Evolutionary conservation across 2,888 invertebrate genomes (phyloP).

Genomic region (Mythimna pallens): DNA sequence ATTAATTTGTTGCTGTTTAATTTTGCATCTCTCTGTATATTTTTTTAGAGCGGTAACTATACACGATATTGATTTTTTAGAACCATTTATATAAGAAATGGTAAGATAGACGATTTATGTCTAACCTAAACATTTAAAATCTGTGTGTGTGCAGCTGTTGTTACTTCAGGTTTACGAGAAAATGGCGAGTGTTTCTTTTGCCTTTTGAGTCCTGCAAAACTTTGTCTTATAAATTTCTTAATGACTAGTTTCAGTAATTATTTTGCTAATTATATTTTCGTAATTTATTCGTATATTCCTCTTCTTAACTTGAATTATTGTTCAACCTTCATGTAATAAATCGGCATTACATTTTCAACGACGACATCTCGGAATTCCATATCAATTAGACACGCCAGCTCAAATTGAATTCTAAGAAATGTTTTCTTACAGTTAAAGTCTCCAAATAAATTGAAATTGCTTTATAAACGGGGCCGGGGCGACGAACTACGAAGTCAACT

Average conservation of each 20-base stretch:
- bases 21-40: neutral
- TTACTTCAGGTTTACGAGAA: neutral
- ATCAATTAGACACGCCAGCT: slow-evolving; percentile 32
- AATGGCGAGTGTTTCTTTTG: neutral
- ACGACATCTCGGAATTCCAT: slow-evolving; percentile 20
- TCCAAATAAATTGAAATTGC: slow-evolving; percentile 54
- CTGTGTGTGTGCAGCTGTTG: neutral
- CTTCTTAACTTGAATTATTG: slow-evolving; percentile 27
- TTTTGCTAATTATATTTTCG: slow-evolving; percentile 25
- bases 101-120: neutral
- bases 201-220: neutral
- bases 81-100: neutral
- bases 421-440: slow-evolving; percentile 36
- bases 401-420: slow-evolving; percentile 49
- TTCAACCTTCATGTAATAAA: slow-evolving; percentile 20
- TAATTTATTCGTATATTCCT: slow-evolving; percentile 28
- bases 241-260: slow-evolving; percentile 19
- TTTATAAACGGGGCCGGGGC: slow-evolving; percentile 40
- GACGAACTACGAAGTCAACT: slow-evolving; percentile 45
- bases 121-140: neutral
- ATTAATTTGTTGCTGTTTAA: neutral
- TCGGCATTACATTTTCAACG: slow-evolving; percentile 32
- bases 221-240: neutral
- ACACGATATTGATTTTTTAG: neutral
- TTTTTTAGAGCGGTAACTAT: neutral